These are phyloP conservation scores for Mercenaria mercenaria DNA, from an alignment of 1,140 invertebrate species.

Conservation along the genomic window DNA sequence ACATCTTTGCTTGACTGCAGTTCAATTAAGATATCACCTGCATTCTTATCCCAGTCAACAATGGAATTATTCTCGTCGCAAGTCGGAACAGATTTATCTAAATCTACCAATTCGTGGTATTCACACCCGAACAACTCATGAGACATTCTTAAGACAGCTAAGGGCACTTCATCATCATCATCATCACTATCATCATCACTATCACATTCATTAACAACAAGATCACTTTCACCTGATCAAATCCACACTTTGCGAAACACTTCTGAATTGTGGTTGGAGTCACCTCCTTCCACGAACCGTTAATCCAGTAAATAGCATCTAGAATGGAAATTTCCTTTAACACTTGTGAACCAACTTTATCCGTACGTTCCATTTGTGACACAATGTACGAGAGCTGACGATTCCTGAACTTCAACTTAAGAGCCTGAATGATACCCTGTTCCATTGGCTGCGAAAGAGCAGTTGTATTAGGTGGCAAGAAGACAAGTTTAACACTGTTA, in stretches of 20 bases:
- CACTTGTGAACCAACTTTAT: conserved; percentile 1
- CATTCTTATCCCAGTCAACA: background rate
- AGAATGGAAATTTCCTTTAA: conserved; percentile 32
- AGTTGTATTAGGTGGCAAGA: background rate
- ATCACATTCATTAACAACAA: background rate
- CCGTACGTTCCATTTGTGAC: background rate
- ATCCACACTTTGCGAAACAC: conserved; percentile 50
- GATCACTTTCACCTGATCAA: background rate
- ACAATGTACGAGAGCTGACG: background rate
- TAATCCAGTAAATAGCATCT: conserved; percentile 47
- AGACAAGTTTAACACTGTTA: conserved; percentile 19
- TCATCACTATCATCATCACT: background rate
- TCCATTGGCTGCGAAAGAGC: background rate
- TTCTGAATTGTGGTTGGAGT: conserved; percentile 34
- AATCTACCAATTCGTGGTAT: background rate
- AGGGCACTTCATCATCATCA: conserved; percentile 23
- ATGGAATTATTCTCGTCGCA: background rate
- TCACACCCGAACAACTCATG: background rate
- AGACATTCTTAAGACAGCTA: background rate
- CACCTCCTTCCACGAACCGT: conserved; percentile 40
- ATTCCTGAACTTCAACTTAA: background rate
- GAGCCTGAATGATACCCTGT: background rate
- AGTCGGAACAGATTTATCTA: background rate
- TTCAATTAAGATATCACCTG: background rate
- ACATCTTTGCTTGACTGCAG: too few relatives aligned